These are phyloP conservation scores for Hemiscyllium ocellatum DNA, from an alignment of 2,113 vertebrate species.

Conservation along the genomic window DNA sequence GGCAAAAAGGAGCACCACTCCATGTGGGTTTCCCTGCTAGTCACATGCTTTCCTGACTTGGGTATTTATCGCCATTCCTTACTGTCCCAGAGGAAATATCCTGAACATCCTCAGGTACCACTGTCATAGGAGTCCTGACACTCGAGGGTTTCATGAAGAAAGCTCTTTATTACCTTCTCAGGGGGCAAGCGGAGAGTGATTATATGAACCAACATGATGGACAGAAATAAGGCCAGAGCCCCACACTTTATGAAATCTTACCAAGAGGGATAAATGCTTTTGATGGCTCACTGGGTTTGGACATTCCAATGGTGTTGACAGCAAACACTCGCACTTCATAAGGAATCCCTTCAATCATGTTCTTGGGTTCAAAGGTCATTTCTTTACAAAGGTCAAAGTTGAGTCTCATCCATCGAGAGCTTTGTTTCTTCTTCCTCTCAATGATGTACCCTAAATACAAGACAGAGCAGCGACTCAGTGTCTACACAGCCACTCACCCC, in stretches of 20 bases:
- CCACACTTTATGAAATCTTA: conserved; percentile 56
- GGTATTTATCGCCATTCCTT: not conserved
- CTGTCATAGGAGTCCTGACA: not conserved
- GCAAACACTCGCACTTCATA: conserved; percentile 94
- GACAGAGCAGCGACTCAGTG: not conserved
- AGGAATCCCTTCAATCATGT: conserved; percentile 98
- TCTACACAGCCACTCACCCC: too few species aligned
- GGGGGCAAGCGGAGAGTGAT: not conserved
- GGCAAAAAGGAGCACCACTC: not conserved
- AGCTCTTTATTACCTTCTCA: not conserved
- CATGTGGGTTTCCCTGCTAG: not conserved
- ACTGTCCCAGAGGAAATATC: not conserved
- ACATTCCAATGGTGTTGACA: conserved; percentile 85
- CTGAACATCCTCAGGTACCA: not conserved
- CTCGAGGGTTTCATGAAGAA: not conserved
- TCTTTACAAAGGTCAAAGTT: conserved; percentile 97
- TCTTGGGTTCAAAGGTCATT: conserved; percentile 88
- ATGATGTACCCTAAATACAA: conserved; percentile 78
- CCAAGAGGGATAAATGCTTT: conserved; percentile 89
- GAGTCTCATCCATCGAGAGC: conserved; percentile 95
- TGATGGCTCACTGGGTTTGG: conserved; percentile 89
- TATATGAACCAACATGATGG: not conserved
- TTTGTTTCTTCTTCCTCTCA: conserved; percentile 98
- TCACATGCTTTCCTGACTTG: not conserved
- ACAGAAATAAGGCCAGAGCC: not conserved